Evolutionary conservation across 2,888 invertebrate species (phyloP).

Genomic region (Idaea straminata): DNA sequence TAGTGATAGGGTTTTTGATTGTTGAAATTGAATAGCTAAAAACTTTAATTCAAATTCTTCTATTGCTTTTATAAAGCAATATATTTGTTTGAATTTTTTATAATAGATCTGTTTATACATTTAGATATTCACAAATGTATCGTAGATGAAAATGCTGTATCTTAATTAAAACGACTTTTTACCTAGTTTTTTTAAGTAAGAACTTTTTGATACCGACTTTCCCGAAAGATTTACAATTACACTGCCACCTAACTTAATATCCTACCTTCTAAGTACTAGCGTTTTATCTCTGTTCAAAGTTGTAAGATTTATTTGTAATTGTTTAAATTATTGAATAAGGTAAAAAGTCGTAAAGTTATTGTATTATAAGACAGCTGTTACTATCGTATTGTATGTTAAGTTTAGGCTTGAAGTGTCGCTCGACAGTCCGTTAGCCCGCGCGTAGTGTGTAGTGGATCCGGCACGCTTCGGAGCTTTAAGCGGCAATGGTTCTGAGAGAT

Average conservation of each 20-base stretch:
- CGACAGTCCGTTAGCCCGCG: constrained; percentile 57
- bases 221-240: background rate
- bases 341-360: background rate
- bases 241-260: background rate
- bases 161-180: background rate
- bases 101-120: background rate
- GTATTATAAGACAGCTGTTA: background rate
- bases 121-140: background rate
- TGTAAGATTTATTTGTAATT: background rate
- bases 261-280: background rate
- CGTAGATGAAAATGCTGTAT: background rate
- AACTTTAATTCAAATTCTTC: background rate
- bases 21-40: constrained; percentile 12
- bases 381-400: background rate
- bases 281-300: background rate
- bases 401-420: constrained; percentile 73
- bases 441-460: constrained; percentile 74
- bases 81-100: background rate
- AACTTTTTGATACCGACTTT: background rate
- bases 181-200: background rate
- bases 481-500: constrained; percentile 62
- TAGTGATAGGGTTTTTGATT: constrained; percentile 6
- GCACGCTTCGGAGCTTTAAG: constrained; percentile 74
- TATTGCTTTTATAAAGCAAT: background rate
- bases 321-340: background rate